A percentile compares a stretch with the other conserved stretches of the same genome.
phyloP scores from a whole-genome alignment of 2,888 invertebrate genomes.

The Hydropsyche betteni region DNA sequence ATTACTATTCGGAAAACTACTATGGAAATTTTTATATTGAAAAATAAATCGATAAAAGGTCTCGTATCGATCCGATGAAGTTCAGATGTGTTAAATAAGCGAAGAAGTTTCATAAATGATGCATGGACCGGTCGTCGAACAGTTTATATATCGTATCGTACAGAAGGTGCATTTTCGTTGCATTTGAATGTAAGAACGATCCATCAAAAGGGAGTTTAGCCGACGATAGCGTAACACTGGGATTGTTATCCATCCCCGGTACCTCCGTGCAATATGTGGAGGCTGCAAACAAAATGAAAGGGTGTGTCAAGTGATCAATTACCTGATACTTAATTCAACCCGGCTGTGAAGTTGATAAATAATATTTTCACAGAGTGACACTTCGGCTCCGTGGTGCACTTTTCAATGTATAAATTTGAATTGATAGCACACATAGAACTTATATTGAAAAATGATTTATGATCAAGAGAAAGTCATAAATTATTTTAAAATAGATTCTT shows the following conservation, averaged over 20 bases:
- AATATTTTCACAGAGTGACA: slow-evolving; percentile 40
- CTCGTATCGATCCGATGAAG: background rate
- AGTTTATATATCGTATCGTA: background rate
- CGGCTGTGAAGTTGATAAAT: slow-evolving; percentile 46
- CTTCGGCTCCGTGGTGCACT: too few species aligned
- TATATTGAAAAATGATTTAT: background rate
- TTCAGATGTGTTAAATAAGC: background rate
- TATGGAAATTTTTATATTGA: background rate
- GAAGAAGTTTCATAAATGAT: slow-evolving; percentile 8
- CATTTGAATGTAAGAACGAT: slow-evolving; percentile 40
- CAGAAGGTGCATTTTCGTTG: slow-evolving; percentile 14
- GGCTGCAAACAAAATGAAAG: slow-evolving; percentile 46
- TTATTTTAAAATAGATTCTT: too few species aligned
- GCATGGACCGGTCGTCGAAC: slow-evolving; percentile 10
- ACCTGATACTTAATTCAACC: slow-evolving; percentile 48
- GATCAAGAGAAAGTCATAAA: too few species aligned
- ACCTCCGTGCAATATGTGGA: background rate
- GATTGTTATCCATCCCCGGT: slow-evolving; percentile 39
- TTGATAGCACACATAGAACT: background rate
- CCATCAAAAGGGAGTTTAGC: slow-evolving; percentile 43
- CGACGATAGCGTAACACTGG: slow-evolving; percentile 43
- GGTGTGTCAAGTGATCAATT: slow-evolving; percentile 51
- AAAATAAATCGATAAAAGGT: background rate
- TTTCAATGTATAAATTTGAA: background rate
- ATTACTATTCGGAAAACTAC: background rate